These are phyloP conservation scores for Brotula barbata DNA, from an alignment of 2,797 vertebrate genomes.

Conservation along the genomic window DNA sequence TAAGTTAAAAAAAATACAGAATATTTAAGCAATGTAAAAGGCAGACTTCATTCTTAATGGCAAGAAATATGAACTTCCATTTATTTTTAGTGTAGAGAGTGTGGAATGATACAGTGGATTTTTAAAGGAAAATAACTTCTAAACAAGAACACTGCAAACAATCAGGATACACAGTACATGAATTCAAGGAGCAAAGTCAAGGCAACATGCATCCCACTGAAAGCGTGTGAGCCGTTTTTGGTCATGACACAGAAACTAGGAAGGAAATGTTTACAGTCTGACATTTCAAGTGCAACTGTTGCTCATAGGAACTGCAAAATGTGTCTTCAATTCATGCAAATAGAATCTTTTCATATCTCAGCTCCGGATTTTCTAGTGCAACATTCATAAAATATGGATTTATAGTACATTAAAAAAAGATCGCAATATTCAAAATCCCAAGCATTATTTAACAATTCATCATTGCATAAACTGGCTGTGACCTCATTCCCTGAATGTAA, in stretches of 20 bases:
- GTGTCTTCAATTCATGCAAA: slow-evolving; percentile 65
- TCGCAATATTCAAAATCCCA: slow-evolving; percentile 27
- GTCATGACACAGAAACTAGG: slow-evolving; percentile 55
- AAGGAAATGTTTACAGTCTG: slow-evolving; percentile 39
- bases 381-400: slow-evolving; percentile 51
- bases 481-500: slow-evolving; percentile 78
- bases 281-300: slow-evolving; percentile 66
- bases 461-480: slow-evolving; percentile 79
- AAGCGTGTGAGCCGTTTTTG: slow-evolving; percentile 56
- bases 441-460: slow-evolving; percentile 43
- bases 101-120: slow-evolving; percentile 48
- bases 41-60: not conserved
- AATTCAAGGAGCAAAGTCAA: slow-evolving; percentile 59
- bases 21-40: slow-evolving; percentile 10
- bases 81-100: slow-evolving; percentile 59
- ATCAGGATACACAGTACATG: slow-evolving; percentile 40
- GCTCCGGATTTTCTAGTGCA: slow-evolving; percentile 61
- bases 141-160: slow-evolving; percentile 46
- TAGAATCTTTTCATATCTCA: slow-evolving; percentile 32
- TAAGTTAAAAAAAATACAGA: not conserved
- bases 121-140: slow-evolving; percentile 2
- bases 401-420: slow-evolving; percentile 41
- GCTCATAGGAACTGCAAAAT: slow-evolving; percentile 52
- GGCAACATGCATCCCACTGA: slow-evolving; percentile 75
- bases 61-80: no score